Base-by-base conservation (phyloP, 2,113 vertebrate species). In the Trogon melanurus region DNA sequence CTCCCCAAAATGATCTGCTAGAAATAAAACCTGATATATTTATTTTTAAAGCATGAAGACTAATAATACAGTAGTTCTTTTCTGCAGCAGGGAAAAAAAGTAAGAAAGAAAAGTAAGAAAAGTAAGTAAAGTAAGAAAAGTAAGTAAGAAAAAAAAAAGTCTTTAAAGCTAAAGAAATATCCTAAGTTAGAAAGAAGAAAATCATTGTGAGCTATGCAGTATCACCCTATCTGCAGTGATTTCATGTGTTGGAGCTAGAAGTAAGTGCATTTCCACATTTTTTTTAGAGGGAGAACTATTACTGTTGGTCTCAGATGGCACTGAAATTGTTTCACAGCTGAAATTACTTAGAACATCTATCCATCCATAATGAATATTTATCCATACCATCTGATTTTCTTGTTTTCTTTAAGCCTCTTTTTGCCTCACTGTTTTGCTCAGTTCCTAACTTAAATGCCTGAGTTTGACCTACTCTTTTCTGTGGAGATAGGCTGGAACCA, bases 341-440 rank as follows among this genome's bases (percentile, higher is more conserved):
- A 91, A 96, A 88, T 94, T 85, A 70, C 79, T 95, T 73, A 93
- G 41, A 74, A 79, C 45, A 62, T 61, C 69, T 51, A 88, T 32
- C 54, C 57, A 80, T 53, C 76, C 58, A 51, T 79, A 85, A 87
- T 58, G 47, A 91, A 79, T 54, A 5, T 17, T 91, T 70, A 70
- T 30, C 80, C 25, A 29, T 61, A 81, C 19, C 6, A 81, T 56
- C 53, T 79, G 32, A 92, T 81, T 78, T 88, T 74, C 23, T 71
- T 56, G 16, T 29, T 48, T 44, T 45, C 48, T 48, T 20, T 86
- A 56, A 84, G 16, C 20, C 22, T 67, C 32, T 44, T 88, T 66
- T 45, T 86, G 30, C 44, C n/a, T 80, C 16, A 2, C 13, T 38
- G 11, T 73, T 90, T 69, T 85, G 7, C 19, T 80, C 17, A 17